A percentile compares a stretch with the other conserved stretches of the same genome.
phyloP scores from a whole-genome alignment of 2,797 vertebrate species.

The Epinephelus coioides region DNA sequence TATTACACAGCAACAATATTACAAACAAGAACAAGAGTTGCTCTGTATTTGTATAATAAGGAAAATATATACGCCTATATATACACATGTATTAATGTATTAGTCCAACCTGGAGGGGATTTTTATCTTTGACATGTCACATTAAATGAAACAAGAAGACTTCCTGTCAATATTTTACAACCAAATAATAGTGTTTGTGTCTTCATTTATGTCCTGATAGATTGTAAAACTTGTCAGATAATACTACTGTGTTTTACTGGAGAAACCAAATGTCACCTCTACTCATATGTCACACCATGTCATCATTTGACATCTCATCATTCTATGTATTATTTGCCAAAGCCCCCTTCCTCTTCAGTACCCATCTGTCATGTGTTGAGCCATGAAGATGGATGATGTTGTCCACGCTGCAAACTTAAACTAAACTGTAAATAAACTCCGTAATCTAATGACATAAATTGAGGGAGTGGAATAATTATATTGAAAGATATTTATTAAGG shows the following conservation, averaged over 20 bases:
- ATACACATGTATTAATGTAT: constrained; percentile 58
- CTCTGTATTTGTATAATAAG: constrained; percentile 70
- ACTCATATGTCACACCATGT: neutral
- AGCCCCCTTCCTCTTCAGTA: constrained; percentile 41
- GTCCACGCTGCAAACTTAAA: constrained; percentile 69
- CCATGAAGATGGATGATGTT: constrained; percentile 43
- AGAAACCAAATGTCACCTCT: constrained; percentile 65
- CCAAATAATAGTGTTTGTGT: constrained; percentile 86
- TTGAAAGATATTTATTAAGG: constrained; percentile 90
- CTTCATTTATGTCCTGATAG: constrained; percentile 85
- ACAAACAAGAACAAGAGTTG: constrained; percentile 62
- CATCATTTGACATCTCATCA: constrained; percentile 21
- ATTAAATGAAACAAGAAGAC: constrained; percentile 46
- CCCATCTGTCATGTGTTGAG: constrained; percentile 41
- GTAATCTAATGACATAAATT: constrained; percentile 72
- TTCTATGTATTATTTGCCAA: constrained; percentile 81
- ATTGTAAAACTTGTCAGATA: constrained; percentile 66
- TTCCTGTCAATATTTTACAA: constrained; percentile 85
- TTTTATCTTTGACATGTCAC: constrained; percentile 65
- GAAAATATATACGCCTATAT: constrained; percentile 37
- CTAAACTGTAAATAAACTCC: constrained; percentile 82
- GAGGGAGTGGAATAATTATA: constrained; percentile 80
- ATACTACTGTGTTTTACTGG: constrained; percentile 66
- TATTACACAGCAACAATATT: constrained; percentile 61
- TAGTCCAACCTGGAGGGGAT: constrained; percentile 48